phyloP scores from a whole-genome alignment of 2,113 vertebrate genomes.

The Crotophaga sulcirostris region DNA sequence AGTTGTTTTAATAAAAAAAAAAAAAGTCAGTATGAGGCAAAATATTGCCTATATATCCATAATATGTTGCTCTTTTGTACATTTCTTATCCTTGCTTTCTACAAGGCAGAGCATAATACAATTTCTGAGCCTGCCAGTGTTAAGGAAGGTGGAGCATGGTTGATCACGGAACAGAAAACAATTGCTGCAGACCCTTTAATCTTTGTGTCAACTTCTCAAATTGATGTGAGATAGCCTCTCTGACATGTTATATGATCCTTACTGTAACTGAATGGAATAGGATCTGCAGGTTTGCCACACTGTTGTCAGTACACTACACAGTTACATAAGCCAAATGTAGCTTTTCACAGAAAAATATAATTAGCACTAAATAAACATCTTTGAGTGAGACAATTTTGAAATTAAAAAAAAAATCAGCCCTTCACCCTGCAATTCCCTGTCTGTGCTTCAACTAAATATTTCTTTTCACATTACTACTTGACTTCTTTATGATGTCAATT shows the following conservation, averaged over 20 bases:
- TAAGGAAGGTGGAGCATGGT: background rate
- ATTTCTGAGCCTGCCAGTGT: background rate
- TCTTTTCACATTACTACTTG: background rate
- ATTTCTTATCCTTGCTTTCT: background rate
- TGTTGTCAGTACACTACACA: background rate
- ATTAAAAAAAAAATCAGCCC: background rate
- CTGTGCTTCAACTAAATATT: background rate
- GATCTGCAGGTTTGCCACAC: background rate
- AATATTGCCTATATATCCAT: background rate
- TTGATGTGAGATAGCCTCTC: background rate
- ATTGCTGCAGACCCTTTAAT: background rate
- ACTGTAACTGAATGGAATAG: background rate
- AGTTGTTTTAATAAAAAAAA: background rate
- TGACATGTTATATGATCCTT: background rate
- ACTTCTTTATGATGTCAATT: constrained; percentile 18
- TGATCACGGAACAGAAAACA: background rate
- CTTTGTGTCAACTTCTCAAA: background rate
- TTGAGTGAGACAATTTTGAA: background rate
- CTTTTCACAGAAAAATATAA: background rate
- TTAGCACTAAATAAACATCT: background rate
- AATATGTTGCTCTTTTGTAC: background rate
- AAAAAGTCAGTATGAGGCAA: background rate
- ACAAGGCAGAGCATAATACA: background rate
- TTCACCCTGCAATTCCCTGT: background rate
- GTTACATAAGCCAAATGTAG: background rate